Evolutionary conservation across 1,140 invertebrate species (phyloP).

Genomic region (Drosophila mojavensis): DNA sequence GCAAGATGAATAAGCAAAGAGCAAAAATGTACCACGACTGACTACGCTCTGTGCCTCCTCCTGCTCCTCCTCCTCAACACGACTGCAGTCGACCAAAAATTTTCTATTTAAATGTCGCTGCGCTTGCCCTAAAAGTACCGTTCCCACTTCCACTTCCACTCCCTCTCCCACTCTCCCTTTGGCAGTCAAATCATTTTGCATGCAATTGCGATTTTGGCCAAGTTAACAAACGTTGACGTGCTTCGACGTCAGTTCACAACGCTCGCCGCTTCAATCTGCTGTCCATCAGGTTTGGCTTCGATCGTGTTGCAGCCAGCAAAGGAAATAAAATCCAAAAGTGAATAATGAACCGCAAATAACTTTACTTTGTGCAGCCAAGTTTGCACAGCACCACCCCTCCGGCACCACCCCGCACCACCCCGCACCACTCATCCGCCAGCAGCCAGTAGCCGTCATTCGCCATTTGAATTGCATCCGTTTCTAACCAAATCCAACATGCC

Average conservation of each 20-base stretch:
- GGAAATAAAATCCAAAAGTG: slow-evolving; percentile 79
- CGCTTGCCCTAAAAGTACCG: neutral
- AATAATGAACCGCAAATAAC: slow-evolving; percentile 83
- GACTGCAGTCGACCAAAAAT: slow-evolving; percentile 50
- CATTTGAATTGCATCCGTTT: slow-evolving; percentile 15
- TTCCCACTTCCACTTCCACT: neutral
- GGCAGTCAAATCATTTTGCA: slow-evolving; percentile 75
- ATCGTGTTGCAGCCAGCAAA: slow-evolving; percentile 63
- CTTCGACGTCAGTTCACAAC: slow-evolving; percentile 25
- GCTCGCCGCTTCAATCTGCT: slow-evolving; percentile 64
- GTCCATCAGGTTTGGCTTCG: slow-evolving; percentile 74
- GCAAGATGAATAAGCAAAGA: slow-evolving; percentile 82
- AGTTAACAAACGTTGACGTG: slow-evolving; percentile 61
- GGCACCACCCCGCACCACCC: neutral
- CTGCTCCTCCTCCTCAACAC: neutral
- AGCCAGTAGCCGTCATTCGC: neutral
- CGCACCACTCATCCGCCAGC: neutral
- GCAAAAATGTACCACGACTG: slow-evolving; percentile 65
- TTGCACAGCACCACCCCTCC: slow-evolving; percentile 26
- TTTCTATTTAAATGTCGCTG: slow-evolving; percentile 70
- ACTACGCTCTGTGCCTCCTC: slow-evolving; percentile 7
- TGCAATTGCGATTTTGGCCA: slow-evolving; percentile 53
- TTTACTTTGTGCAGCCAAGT: slow-evolving; percentile 65
- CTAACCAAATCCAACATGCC: slow-evolving; percentile 38
- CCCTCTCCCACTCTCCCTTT: no score